These are phyloP conservation scores for Pelobates cultripes DNA, from an alignment of 2,797 vertebrate genomes.

Conservation along the genomic window DNA sequence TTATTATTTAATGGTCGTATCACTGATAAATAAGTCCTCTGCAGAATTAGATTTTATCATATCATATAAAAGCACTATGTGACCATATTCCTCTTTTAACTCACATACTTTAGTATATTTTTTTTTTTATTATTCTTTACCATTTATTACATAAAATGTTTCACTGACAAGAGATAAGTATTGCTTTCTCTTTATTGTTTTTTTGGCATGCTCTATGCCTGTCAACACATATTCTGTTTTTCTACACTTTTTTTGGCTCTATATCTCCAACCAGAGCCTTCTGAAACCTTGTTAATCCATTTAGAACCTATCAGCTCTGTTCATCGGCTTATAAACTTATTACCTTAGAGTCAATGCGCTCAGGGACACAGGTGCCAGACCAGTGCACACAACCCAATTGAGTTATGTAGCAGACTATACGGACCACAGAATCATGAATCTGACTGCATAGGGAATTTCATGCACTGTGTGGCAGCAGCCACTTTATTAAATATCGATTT, in stretches of 20 bases:
- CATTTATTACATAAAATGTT: constrained; percentile 34
- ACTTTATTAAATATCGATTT: constrained; percentile 94
- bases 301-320: constrained; percentile 81
- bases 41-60: no score
- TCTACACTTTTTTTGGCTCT: constrained; percentile 45
- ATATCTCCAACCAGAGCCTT: constrained; percentile 72
- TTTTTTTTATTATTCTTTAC: background rate
- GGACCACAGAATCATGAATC: constrained; percentile 69
- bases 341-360: constrained; percentile 73
- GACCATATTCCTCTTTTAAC: background rate
- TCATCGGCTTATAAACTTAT: constrained; percentile 80
- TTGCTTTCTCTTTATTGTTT: constrained; percentile 61
- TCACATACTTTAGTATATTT: background rate
- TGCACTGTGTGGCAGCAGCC: constrained; percentile 75
- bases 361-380: constrained; percentile 81
- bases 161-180: constrained; percentile 64
- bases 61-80: background rate
- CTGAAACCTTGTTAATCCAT: constrained; percentile 81
- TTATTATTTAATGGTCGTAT: no score
- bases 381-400: constrained; percentile 76
- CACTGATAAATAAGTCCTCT: no score
- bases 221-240: constrained; percentile 68
- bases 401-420: constrained; percentile 74
- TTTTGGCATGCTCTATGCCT: constrained; percentile 61
- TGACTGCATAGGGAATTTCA: constrained; percentile 81